Conservation (phyloP, 1,140 invertebrate species). For the Propsilocerus akamusi region DNA sequence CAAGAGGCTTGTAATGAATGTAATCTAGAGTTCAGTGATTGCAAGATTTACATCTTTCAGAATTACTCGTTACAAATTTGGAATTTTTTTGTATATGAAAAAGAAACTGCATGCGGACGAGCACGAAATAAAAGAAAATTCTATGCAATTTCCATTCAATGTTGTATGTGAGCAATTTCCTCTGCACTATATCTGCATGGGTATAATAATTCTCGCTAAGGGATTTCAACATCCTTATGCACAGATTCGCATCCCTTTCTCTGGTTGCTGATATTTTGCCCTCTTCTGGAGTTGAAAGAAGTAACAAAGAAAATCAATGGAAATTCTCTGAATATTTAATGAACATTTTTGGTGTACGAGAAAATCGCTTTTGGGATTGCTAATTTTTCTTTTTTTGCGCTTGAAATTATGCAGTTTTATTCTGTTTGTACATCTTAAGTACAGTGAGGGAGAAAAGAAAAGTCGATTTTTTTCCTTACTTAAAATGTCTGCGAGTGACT, state of each 20-base stretch:
- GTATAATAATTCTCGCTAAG: background rate
- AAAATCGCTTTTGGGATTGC: conserved; percentile 1
- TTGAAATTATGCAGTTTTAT: background rate
- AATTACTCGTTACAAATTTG: too few species aligned
- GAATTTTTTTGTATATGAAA: too few species aligned
- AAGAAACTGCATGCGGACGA: too few species aligned
- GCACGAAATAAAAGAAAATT: background rate
- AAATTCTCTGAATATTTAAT: background rate
- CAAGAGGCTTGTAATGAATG: too few species aligned
- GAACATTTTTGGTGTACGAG: background rate
- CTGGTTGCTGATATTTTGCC: too few species aligned
- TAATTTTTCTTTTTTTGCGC: too few species aligned
- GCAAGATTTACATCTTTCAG: too few species aligned
- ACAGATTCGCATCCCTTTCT: background rate
- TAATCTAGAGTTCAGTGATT: too few species aligned
- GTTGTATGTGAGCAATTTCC: too few species aligned
- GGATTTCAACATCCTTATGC: background rate
- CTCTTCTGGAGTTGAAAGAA: background rate
- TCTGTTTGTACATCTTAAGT: background rate
- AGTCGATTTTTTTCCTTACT: too few species aligned
- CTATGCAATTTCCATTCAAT: background rate
- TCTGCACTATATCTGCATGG: too few species aligned
- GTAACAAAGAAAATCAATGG: background rate
- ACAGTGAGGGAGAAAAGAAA: background rate
- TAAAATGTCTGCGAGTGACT: background rate